Evolutionary conservation across 1,140 invertebrate genomes (phyloP).

Genomic region (Caerostris darwini): DNA sequence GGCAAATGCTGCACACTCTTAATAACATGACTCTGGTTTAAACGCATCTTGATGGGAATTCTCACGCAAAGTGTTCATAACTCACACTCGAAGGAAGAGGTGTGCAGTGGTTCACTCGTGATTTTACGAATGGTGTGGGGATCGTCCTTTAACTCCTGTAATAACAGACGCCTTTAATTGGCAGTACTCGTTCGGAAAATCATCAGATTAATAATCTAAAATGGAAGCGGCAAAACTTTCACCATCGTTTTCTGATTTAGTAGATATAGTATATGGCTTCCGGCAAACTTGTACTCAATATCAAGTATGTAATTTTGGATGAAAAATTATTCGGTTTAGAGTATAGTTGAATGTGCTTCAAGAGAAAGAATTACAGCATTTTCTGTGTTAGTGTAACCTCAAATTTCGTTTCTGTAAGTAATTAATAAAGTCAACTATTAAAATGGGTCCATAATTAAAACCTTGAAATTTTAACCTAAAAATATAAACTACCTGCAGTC

Average conservation of each 20-base stretch:
- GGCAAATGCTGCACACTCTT: conserved; percentile 1
- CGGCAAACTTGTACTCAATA: too few relatives aligned
- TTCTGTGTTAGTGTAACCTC: too few relatives aligned
- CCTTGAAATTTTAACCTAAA: too few relatives aligned
- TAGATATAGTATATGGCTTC: neutral
- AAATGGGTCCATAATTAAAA: too few relatives aligned
- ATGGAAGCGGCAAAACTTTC: conserved; percentile 17
- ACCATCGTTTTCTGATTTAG: neutral
- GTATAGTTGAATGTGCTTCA: too few relatives aligned
- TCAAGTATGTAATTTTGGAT: too few relatives aligned
- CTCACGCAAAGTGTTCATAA: conserved; percentile 56
- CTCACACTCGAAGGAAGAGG: neutral
- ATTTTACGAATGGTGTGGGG: conserved; percentile 17
- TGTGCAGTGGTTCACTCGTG: neutral
- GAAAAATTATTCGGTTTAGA: too few relatives aligned
- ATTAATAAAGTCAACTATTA: too few relatives aligned
- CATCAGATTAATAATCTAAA: conserved; percentile 27
- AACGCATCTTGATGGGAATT: conserved; percentile 43
- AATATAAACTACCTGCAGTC: too few relatives aligned
- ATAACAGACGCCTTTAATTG: conserved; percentile 33
- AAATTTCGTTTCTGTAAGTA: too few relatives aligned
- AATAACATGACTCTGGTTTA: conserved; percentile 60
- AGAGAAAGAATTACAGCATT: too few relatives aligned
- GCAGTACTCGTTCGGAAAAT: neutral
- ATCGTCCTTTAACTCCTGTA: neutral